phyloP scores from a whole-genome alignment of 53 echinoderm and acorn worm species.

The Paracentrotus lividus region DNA sequence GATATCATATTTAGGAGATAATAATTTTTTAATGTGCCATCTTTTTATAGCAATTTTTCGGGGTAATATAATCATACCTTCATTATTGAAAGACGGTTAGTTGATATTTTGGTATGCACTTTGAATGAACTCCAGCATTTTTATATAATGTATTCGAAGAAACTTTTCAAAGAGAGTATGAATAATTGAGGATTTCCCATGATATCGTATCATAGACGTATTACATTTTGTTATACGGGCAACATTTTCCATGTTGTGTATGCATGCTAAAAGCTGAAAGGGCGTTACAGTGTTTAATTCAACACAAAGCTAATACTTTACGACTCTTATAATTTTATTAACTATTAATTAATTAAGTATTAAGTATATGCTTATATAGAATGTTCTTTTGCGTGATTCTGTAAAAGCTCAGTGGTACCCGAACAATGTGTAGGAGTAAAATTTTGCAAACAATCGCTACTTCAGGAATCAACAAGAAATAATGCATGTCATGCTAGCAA shows the following conservation, averaged over 20 bases:
- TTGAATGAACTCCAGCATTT: neutral
- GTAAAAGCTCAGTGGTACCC: too few species aligned
- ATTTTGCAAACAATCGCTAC: too few species aligned
- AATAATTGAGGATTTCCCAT: neutral
- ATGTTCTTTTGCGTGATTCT: too few species aligned
- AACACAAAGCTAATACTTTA: too few species aligned
- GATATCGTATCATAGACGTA: neutral
- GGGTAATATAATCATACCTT: neutral
- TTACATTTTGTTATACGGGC: neutral
- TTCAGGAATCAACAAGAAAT: too few species aligned
- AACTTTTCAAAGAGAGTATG: neutral
- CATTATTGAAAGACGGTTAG: neutral
- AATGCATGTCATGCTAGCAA: too few species aligned
- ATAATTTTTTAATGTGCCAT: neutral
- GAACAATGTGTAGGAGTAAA: too few species aligned
- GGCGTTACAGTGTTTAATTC: too few species aligned
- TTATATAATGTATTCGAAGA: neutral
- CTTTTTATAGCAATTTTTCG: slow-evolving; percentile 4
- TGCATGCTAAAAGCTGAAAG: too few species aligned
- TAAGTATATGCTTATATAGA: too few species aligned
- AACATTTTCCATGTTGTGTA: neutral
- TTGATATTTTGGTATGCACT: neutral
- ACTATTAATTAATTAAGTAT: too few species aligned
- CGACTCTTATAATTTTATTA: too few species aligned
- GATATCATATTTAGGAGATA: neutral